Conservation (phyloP, 2,888 invertebrate genomes). For the Autographa pulchrina region DNA sequence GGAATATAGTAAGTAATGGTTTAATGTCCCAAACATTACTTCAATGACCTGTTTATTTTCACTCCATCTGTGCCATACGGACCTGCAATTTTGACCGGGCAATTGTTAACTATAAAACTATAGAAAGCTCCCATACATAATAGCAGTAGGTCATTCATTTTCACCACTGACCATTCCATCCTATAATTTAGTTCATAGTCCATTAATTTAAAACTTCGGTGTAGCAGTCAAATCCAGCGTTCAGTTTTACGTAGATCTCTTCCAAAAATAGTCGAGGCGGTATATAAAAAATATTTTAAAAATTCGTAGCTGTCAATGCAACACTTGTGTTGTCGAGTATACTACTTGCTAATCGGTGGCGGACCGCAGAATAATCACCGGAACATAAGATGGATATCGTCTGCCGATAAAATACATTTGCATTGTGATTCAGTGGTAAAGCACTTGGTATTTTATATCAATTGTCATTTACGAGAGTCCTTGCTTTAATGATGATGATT, state of each 20-base stretch:
- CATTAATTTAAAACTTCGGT: no score
- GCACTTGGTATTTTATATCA: not conserved
- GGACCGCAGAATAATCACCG: slow-evolving; percentile 46
- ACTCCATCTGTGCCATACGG: not conserved
- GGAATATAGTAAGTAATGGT: not conserved
- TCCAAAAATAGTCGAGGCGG: no score
- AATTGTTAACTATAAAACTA: not conserved
- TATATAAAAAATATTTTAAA: not conserved
- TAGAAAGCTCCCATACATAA: no score
- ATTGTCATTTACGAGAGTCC: not conserved
- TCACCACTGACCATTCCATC: no score
- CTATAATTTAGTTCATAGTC: no score
- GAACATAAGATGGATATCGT: slow-evolving; percentile 51
- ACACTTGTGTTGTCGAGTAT: slow-evolving; percentile 18
- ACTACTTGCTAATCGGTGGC: slow-evolving; percentile 33
- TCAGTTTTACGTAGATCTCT: no score
- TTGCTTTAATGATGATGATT: not conserved
- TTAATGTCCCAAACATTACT: not conserved
- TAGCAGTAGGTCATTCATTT: no score
- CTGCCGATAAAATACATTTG: slow-evolving; percentile 46
- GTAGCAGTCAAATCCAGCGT: no score
- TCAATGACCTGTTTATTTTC: no score
- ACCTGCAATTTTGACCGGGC: not conserved
- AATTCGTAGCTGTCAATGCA: not conserved
- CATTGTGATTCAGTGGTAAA: slow-evolving; percentile 27